Evolutionary conservation across 2,113 vertebrate species (phyloP), one percentile per base, ranked within the genome.

Genomic region (Stegostoma tigrinum): DNA sequence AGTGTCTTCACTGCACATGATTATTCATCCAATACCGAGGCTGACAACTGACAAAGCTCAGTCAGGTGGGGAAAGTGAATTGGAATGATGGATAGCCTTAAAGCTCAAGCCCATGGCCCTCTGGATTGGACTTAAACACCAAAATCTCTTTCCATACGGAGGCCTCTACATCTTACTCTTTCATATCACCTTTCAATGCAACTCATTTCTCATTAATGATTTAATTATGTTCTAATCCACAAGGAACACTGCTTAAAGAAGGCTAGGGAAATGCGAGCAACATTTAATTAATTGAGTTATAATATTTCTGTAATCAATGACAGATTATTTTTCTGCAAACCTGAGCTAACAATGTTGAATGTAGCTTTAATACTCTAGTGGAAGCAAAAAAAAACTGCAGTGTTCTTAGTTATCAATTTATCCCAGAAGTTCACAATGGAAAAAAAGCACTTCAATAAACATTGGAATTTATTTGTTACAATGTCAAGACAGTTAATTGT

Each of bases 201-300:
- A 91, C 52, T 19, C 15, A 91, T 91, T 91, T 94, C 93, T 70
- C 66, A 94, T 70, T 94, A 94, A 94, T 5, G n/a, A 94, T 94
- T 70, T 48, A 94, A 94, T 94, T 70, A 70, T 94, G 66, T 23
- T 94, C 42, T 94, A 67, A 94, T 70, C 66, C 66, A 70, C 93
- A 42, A 68, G 66, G 93, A 68, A 3, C n/a, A 70, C 38, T 94
- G 38, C 38, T 94, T 70, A 70, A 94, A 45, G 66, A 94, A 94
- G 93, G 38, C 70, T 27, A 48, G 19, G 21, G 42, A 67, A 70
- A 70, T 24, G 34, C 21, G 70, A 94, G 45, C 24, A 45, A 70
- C 70, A 70, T 94, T 94, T 94, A 67, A 68, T 67, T 94, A 70
- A 68, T 70, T 94, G 48, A 45, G 93, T 45, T 94, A 94, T 94